A percentile compares a stretch with the other conserved stretches of the same genome.
Evolutionary conservation across 1,140 invertebrate genomes (phyloP).

Genomic region (Polypedilum pembai): DNA sequence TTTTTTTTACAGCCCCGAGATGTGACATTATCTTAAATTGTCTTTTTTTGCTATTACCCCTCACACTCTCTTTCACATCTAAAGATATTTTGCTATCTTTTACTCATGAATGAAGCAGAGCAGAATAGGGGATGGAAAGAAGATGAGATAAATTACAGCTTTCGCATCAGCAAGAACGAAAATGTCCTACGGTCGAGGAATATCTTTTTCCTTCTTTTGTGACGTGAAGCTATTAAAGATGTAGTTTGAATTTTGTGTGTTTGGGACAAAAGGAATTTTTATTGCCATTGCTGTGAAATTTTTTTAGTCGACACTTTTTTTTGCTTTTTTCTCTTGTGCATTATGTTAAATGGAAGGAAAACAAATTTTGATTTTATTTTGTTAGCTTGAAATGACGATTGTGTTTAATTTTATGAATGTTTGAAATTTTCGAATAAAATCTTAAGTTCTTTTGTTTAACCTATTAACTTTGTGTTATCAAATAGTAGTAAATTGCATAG

Average conservation of each 20-base stretch:
- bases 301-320: constrained; percentile 1
- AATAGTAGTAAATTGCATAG: no score
- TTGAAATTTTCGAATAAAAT: no score
- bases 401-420: no score
- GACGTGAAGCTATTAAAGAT: neutral
- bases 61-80: neutral
- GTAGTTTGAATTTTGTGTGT: neutral
- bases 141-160: constrained; percentile 21
- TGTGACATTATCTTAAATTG: constrained; percentile 28
- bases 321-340: neutral
- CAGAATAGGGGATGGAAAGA: neutral
- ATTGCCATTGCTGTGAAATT: neutral
- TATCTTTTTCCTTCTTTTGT: neutral
- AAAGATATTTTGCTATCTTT: neutral
- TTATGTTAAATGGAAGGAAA: no score
- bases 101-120: neutral
- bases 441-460: no score
- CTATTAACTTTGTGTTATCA: no score
- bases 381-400: no score
- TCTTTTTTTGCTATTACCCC: neutral
- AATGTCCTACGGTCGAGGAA: neutral
- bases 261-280: neutral
- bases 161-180: constrained; percentile 7
- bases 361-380: no score
- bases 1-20: constrained; percentile 20